These are phyloP conservation scores for Copidosoma floridanum DNA, from an alignment of 1,140 invertebrate genomes.

Conservation along the genomic window DNA sequence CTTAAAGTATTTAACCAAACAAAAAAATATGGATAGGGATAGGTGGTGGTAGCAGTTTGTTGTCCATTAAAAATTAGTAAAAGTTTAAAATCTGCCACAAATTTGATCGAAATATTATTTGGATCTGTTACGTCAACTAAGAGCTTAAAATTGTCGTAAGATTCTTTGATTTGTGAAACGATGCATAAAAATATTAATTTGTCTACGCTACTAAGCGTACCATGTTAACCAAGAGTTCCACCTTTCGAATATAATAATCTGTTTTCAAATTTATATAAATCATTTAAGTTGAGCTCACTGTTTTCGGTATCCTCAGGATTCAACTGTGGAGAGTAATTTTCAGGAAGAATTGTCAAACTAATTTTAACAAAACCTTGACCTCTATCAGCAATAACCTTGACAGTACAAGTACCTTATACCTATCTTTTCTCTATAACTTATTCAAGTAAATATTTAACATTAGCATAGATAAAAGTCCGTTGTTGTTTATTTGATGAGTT, in stretches of 20 bases:
- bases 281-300: not conserved
- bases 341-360: slow-evolving; percentile 11
- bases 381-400: slow-evolving; percentile 20
- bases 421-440: slow-evolving; percentile 1
- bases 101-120: slow-evolving; percentile 19
- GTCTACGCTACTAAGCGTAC: slow-evolving; percentile 10
- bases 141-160: slow-evolving; percentile 15
- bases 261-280: not conserved
- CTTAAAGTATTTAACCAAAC: slow-evolving; percentile 4
- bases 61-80: slow-evolving; percentile 19
- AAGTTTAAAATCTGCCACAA: slow-evolving; percentile 23
- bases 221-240: not conserved
- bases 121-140: slow-evolving; percentile 16
- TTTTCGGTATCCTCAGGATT: not conserved
- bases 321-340: not conserved
- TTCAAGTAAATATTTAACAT: slow-evolving; percentile 12
- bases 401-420: slow-evolving; percentile 1
- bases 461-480: slow-evolving; percentile 9
- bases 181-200: slow-evolving; percentile 17
- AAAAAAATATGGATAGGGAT: slow-evolving; percentile 15
- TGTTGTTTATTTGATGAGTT: not conserved
- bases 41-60: slow-evolving; percentile 21
- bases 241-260: not conserved
- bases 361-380: slow-evolving; percentile 21
- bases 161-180: slow-evolving; percentile 16